phyloP scores from a whole-genome alignment of 2,888 invertebrate genomes.

The Parnassius glacialis region DNA sequence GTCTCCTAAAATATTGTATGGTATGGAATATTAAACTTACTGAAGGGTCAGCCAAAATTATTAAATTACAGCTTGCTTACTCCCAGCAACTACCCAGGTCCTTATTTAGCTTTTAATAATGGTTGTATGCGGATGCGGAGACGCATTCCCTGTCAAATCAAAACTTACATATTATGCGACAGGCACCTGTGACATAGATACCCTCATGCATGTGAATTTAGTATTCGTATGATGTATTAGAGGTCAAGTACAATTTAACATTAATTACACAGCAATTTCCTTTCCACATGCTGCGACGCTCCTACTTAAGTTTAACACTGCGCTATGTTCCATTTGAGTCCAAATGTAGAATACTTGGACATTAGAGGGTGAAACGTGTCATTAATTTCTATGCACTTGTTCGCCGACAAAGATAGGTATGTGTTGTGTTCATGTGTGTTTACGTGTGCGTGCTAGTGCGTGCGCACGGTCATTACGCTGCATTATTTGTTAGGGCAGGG shows the following conservation, averaged over 20 bases:
- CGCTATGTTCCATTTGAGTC: conserved; percentile 27
- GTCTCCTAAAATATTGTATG: too few species aligned
- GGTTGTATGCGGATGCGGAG: conserved; percentile 15
- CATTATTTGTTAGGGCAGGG: conserved; percentile 74
- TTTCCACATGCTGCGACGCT: too few species aligned
- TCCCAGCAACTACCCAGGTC: neutral
- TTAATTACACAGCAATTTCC: neutral
- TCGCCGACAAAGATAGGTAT: conserved; percentile 34
- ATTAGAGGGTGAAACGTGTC: conserved; percentile 49
- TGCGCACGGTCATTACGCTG: conserved; percentile 61
- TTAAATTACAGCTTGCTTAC: conserved; percentile 8
- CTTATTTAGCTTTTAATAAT: conserved; percentile 10
- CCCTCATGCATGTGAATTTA: neutral
- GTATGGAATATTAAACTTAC: neutral
- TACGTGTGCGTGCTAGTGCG: conserved; percentile 46
- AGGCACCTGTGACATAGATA: neutral
- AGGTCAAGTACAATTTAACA: neutral
- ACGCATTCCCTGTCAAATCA: conserved; percentile 18
- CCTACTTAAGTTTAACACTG: conserved; percentile 11
- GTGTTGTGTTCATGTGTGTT: conserved; percentile 41
- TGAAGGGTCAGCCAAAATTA: neutral
- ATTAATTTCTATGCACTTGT: conserved; percentile 67
- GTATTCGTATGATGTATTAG: neutral
- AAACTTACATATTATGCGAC: neutral
- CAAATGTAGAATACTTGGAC: conserved; percentile 33